Evolutionary conservation across 2,113 vertebrate genomes (phyloP).

Genomic region (Eidolon helvum): DNA sequence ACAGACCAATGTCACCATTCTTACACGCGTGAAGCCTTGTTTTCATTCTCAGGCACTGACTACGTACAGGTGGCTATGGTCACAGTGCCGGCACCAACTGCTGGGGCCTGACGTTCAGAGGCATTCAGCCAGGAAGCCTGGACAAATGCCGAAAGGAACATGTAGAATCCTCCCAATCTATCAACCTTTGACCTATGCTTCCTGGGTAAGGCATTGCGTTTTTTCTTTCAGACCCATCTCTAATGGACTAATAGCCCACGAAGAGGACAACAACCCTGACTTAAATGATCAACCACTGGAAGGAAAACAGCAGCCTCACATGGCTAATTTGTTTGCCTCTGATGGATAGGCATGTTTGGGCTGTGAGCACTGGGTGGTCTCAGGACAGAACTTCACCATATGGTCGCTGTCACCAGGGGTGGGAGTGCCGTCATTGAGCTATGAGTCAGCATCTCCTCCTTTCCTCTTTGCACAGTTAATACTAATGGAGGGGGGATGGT

Average conservation of each 20-base stretch:
- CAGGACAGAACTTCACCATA: neutral
- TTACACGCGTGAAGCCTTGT: neutral
- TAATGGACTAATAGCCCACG: neutral
- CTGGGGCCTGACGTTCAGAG: neutral
- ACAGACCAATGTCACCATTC: rapidly evolving
- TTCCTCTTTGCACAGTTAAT: neutral
- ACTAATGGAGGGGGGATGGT: neutral
- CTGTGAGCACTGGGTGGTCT: neutral
- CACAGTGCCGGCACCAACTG: neutral
- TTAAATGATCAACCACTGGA: neutral
- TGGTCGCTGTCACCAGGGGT: neutral
- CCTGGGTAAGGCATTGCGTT: neutral
- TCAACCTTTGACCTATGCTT: neutral
- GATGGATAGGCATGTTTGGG: neutral
- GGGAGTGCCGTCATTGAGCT: neutral
- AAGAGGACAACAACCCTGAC: neutral
- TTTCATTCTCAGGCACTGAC: neutral
- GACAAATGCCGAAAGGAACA: rapidly evolving
- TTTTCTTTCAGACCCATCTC: neutral
- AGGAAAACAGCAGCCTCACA: neutral
- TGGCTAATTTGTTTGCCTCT: neutral
- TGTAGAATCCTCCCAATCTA: neutral
- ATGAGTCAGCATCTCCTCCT: neutral
- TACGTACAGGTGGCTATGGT: neutral
- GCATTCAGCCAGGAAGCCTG: neutral